phyloP scores from a whole-genome alignment of 2,888 invertebrate species.

The Apeira syringaria region DNA sequence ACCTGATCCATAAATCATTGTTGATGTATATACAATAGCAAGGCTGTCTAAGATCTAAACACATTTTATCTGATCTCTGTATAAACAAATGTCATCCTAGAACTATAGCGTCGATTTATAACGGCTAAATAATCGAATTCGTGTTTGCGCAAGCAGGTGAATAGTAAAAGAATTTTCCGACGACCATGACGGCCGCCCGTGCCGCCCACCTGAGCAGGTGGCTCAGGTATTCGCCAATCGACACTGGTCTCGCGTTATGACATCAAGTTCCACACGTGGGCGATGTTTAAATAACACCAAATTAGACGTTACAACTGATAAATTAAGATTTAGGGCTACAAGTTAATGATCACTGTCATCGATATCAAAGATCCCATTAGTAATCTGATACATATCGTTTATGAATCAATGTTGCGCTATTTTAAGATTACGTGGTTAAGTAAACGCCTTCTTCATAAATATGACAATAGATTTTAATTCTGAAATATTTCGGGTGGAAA shows the following conservation, averaged over 20 bases:
- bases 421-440: slow-evolving; percentile 18
- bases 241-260: slow-evolving; percentile 44
- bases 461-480: slow-evolving; percentile 27
- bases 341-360: slow-evolving; percentile 14
- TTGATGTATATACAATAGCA: background rate
- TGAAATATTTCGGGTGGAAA: slow-evolving; percentile 41
- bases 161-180: slow-evolving; percentile 48
- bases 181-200: slow-evolving; percentile 55
- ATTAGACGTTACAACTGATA: slow-evolving; percentile 30
- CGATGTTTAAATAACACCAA: slow-evolving; percentile 43
- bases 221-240: slow-evolving; percentile 53
- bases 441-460: slow-evolving; percentile 21
- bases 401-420: too few relatives aligned
- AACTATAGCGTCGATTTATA: slow-evolving; percentile 26
- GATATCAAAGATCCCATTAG: slow-evolving; percentile 14
- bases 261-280: slow-evolving; percentile 51
- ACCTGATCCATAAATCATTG: slow-evolving; percentile 10
- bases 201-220: slow-evolving; percentile 74
- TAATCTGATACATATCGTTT: slow-evolving; percentile 15
- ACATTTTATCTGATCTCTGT: slow-evolving; percentile 3
- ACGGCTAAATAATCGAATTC: slow-evolving; percentile 33
- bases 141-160: slow-evolving; percentile 45
- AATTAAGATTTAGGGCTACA: slow-evolving; percentile 26
- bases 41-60: slow-evolving; percentile 4
- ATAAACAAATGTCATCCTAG: slow-evolving; percentile 22